A percentile compares a stretch with the other conserved stretches of the same genome.
Evolutionary conservation across 2,888 invertebrate genomes (phyloP).

Genomic region (Patella pellucida): DNA sequence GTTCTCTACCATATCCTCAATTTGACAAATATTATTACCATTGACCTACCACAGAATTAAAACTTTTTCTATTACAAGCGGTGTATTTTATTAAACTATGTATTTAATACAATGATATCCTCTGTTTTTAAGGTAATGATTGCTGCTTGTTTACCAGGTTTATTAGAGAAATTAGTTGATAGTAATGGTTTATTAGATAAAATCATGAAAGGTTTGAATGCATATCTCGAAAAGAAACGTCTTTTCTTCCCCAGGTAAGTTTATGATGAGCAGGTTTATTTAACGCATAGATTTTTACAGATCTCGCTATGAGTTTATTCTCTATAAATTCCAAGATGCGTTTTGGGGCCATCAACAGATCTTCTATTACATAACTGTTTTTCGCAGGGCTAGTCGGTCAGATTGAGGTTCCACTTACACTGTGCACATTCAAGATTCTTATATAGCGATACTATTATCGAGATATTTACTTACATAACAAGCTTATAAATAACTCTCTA

Average conservation of each 20-base stretch:
- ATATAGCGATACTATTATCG: too few species aligned
- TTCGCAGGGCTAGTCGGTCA: neutral
- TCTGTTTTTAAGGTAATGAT: slow-evolving; percentile 57
- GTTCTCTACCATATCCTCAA: too few species aligned
- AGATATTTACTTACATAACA: too few species aligned
- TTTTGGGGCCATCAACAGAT: neutral
- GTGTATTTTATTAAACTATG: neutral
- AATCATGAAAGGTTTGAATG: slow-evolving; percentile 72
- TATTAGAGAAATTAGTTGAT: slow-evolving; percentile 69
- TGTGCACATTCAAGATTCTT: neutral
- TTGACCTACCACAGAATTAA: too few species aligned
- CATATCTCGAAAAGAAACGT: slow-evolving; percentile 71
- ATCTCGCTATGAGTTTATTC: too few species aligned
- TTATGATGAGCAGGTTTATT: neutral
- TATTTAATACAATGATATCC: neutral
- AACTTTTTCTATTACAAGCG: too few species aligned
- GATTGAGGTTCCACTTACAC: neutral
- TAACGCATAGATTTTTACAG: too few species aligned
- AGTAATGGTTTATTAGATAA: slow-evolving; percentile 69
- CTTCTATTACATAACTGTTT: neutral
- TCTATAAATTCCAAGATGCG: neutral
- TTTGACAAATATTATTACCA: too few species aligned
- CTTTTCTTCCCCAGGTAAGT: slow-evolving; percentile 69
- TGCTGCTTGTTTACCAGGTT: slow-evolving; percentile 64
- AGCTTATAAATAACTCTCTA: too few species aligned